Percentiles rank a stretch among this genome's conserved stretches.
Evolutionary conservation across 2,888 invertebrate genomes (phyloP).

Genomic region (Eudasyphora cyanicolor): DNA sequence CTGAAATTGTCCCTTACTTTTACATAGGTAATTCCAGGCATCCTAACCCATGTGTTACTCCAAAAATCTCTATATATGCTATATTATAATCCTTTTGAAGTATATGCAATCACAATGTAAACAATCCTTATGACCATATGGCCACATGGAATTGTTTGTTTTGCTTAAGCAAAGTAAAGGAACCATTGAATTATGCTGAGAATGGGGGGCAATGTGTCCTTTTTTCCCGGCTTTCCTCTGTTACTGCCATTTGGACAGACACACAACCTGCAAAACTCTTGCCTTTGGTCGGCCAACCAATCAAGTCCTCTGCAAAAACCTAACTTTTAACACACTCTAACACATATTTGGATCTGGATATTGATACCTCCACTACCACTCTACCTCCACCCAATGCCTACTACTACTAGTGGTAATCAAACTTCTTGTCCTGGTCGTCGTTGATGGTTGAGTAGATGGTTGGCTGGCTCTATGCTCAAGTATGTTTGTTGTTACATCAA

Average conservation of each 20-base stretch:
- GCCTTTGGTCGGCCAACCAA: background rate
- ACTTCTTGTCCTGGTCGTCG: background rate
- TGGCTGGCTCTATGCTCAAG: background rate
- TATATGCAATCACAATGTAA: background rate
- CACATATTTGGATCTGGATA: background rate
- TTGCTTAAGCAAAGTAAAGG: slow-evolving; percentile 37
- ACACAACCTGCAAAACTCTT: slow-evolving; percentile 18
- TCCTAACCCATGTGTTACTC: too few relatives aligned
- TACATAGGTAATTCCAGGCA: too few relatives aligned
- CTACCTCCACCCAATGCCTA: too few relatives aligned
- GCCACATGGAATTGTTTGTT: slow-evolving; percentile 16
- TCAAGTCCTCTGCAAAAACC: background rate
- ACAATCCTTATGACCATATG: slow-evolving; percentile 4
- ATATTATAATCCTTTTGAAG: too few relatives aligned
- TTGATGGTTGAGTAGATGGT: background rate
- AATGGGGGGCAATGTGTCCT: slow-evolving; percentile 1
- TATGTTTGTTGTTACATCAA: background rate
- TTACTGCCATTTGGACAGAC: slow-evolving; percentile 17
- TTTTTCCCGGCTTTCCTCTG: background rate
- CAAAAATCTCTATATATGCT: too few relatives aligned
- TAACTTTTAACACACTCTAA: background rate
- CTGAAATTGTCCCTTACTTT: too few relatives aligned
- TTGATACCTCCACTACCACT: background rate
- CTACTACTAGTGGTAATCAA: background rate
- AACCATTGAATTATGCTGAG: background rate